Evolutionary conservation across 2,797 vertebrate genomes (phyloP).

Genomic region (Mormyrops boulengeri): DNA sequence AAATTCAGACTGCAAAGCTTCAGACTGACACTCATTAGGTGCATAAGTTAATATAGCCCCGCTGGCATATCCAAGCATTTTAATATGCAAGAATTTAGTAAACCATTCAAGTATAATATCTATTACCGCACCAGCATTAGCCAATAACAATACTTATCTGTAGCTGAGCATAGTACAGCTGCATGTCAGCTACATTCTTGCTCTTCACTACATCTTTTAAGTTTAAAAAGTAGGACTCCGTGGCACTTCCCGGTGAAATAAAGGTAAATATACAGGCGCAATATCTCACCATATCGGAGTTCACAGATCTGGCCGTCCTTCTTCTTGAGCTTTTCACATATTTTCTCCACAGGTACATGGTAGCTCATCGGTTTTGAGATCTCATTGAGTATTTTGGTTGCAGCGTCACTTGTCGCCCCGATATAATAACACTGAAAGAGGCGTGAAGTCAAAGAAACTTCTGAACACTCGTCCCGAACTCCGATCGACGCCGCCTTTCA

Average conservation of each 20-base stretch:
- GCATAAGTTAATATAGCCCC: not conserved
- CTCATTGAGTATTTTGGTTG: conserved; percentile 92
- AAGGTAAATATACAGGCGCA: not conserved
- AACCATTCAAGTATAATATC: not conserved
- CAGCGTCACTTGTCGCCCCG: conserved; percentile 88
- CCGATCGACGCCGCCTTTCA: no score
- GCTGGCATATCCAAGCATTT: not conserved
- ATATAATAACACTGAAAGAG: conserved; percentile 86
- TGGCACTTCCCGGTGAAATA: not conserved
- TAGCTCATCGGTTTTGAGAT: conserved; percentile 87
- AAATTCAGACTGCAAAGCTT: not conserved
- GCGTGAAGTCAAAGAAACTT: not conserved
- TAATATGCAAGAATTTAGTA: not conserved
- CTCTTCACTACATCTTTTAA: not conserved
- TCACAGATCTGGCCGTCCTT: conserved; percentile 96
- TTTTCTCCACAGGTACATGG: conserved; percentile 85
- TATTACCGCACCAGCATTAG: not conserved
- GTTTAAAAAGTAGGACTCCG: not conserved
- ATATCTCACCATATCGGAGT: conserved; percentile 83
- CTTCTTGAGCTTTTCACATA: conserved; percentile 96
- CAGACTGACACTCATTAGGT: not conserved
- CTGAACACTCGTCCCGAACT: no score
- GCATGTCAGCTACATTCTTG: not conserved
- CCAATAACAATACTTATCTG: not conserved
- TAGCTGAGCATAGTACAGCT: not conserved